phyloP scores from a whole-genome alignment of 2,113 vertebrate genomes.

The Buteo buteo region DNA sequence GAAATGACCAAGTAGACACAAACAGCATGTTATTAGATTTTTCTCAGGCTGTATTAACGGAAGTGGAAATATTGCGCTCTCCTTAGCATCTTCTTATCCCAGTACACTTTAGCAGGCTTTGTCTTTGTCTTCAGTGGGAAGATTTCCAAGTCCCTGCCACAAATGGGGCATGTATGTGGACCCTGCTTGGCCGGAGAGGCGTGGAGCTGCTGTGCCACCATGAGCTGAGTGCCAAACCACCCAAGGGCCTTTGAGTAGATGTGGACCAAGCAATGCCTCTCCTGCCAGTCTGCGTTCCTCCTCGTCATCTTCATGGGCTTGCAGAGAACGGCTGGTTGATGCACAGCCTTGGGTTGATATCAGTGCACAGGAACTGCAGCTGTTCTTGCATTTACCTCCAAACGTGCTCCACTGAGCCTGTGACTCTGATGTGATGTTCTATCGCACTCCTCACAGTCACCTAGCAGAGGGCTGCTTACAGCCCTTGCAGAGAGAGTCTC shows the following conservation, averaged over 20 bases:
- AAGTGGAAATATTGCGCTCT: not conserved
- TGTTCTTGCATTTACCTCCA: rapidly evolving
- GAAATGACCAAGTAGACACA: not conserved
- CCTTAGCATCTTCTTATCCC: not conserved
- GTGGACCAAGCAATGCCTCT: not conserved
- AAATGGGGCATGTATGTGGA: not conserved
- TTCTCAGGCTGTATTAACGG: not conserved
- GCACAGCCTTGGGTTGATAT: not conserved
- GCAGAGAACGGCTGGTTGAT: not conserved
- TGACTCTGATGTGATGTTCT: too few species aligned
- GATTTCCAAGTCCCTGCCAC: not conserved
- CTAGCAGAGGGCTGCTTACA: not conserved
- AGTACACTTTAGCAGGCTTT: not conserved
- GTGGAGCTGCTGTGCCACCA: not conserved
- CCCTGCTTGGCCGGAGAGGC: not conserved
- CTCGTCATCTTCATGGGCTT: not conserved
- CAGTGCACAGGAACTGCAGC: not conserved
- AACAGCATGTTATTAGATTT: not conserved
- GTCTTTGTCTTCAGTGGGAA: not conserved
- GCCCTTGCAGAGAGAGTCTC: not conserved
- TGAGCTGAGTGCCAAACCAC: not conserved
- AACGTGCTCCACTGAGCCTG: not conserved
- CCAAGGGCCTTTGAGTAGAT: not conserved
- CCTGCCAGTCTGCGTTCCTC: not conserved
- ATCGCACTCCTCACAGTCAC: not conserved